Percentiles rank a stretch among this genome's conserved stretches.
Evolutionary conservation across 2,888 invertebrate species (phyloP).

Genomic region (Spisula solida): DNA sequence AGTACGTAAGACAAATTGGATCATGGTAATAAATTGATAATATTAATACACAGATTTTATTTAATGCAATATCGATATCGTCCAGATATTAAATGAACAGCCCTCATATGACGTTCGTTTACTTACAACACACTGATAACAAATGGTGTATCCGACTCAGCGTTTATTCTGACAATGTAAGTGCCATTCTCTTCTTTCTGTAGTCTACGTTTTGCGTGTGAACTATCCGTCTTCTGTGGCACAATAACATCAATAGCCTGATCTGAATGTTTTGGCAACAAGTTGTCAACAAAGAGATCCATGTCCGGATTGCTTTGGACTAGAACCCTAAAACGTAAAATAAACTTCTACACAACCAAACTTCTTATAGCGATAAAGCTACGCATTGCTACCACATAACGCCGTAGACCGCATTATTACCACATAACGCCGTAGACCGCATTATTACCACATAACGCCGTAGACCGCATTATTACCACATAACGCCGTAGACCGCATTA

Average conservation of each 20-base stretch:
- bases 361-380: neutral
- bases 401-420: too few species aligned
- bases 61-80: too few species aligned
- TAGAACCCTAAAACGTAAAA: neutral
- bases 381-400: too few species aligned
- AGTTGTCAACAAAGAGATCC: slow-evolving; percentile 8
- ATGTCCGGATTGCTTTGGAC: slow-evolving; percentile 6
- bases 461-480: too few species aligned
- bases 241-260: neutral
- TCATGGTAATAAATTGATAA: too few species aligned
- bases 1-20: too few species aligned
- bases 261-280: neutral
- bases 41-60: too few species aligned
- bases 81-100: too few species aligned
- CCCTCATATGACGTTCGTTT: too few species aligned
- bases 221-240: neutral
- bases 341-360: neutral
- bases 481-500: too few species aligned
- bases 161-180: slow-evolving; percentile 44
- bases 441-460: too few species aligned
- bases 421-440: too few species aligned
- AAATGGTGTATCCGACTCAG: slow-evolving; percentile 36
- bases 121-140: slow-evolving; percentile 51
- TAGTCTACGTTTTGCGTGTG: slow-evolving; percentile 11
- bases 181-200: slow-evolving; percentile 27